Conservation (phyloP, 2,888 invertebrate species). For the Clitarchus hookeri region DNA sequence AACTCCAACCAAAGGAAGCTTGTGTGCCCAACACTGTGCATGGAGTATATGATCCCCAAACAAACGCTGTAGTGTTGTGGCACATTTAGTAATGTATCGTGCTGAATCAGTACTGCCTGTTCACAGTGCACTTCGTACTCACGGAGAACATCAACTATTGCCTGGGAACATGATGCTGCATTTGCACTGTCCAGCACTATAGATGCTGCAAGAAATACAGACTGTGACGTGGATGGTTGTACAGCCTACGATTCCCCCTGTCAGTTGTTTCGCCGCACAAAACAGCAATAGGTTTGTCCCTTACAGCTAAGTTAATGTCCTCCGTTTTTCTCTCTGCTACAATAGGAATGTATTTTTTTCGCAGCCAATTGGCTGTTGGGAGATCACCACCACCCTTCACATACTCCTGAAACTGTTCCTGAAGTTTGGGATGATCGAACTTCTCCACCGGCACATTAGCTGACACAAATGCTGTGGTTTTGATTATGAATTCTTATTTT, state of each 20-base stretch:
- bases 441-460: background rate
- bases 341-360: background rate
- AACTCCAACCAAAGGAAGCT: background rate
- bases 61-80: background rate
- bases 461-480: background rate
- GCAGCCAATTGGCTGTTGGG: background rate
- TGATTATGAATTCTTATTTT: background rate
- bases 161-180: background rate
- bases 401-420: too few species aligned
- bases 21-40: background rate
- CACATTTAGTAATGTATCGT: background rate
- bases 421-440: too few species aligned
- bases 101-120: background rate
- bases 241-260: background rate
- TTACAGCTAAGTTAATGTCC: background rate
- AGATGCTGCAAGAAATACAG: background rate
- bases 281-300: background rate
- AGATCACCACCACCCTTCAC: too few species aligned
- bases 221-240: background rate
- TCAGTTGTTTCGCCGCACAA: background rate
- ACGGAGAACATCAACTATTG: background rate
- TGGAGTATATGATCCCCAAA: background rate
- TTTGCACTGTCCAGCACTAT: background rate
- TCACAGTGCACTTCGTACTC: background rate
- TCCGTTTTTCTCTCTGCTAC: background rate